Evolutionary conservation across 64 coral and sea anemone genomes (phyloP), one percentile per base, ranked within the genome.

Genomic region (Catalaphyllia jardinei): DNA sequence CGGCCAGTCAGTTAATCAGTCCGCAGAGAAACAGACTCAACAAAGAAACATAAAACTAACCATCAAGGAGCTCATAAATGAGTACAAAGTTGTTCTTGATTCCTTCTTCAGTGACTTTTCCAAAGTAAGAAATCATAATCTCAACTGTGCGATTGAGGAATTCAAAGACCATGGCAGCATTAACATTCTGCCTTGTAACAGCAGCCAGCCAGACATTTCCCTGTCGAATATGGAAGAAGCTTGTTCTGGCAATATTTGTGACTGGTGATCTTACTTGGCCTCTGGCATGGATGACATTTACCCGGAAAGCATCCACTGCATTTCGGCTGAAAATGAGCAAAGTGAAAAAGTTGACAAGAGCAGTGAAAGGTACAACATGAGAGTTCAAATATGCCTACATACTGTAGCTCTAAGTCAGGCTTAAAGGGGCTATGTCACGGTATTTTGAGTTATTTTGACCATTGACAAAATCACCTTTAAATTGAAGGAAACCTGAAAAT

Each of bases 61-160:
- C 97, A 95, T 99, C 97, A 29, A 99, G 90, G 18, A 99, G 79
- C 77, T 99, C 97, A 91, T 99, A 99, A 65, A 99, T 99, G 31
- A 99, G 88, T 29, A 99, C 97, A 98, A 99, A 99, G 67, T 99
- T 99, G 79, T 99, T 99, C 88, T 99, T 99, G 79, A 99, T 93
- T 46, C 93, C 93, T 69, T 99, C 97, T 38, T 99, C 97, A 31
- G 97, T 99, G 29, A 99, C 91, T 93, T 99, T 99, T 30, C 97
- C 94, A 91, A 99, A 99, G 84, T 99, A 99, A 1, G 97, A 94
- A 57, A 91, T 93, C 97, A 99, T 99, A 60, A 99, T 95, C 50
- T 99, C 97, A 16, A 99, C 97, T 46, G 91, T 93, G 55, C 94
- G 92, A 80, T 89, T 91, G 35, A 99, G 55, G 79, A 99, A 99